These are phyloP conservation scores for Mayetiola destructor DNA, from an alignment of 2,888 invertebrate species.

Conservation along the genomic window DNA sequence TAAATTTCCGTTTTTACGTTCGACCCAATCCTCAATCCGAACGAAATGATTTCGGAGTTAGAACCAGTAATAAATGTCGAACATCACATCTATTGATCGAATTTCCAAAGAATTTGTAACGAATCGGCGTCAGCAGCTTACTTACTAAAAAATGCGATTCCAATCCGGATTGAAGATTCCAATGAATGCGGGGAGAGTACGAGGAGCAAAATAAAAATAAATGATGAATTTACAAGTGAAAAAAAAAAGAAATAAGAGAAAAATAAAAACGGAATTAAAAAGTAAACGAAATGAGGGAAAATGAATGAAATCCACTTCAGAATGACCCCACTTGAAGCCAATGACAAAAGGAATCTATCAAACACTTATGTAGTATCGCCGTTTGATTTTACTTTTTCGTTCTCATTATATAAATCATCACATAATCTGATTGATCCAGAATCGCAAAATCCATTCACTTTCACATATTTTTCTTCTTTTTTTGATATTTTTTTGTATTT, in stretches of 20 bases:
- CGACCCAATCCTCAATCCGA: not conserved
- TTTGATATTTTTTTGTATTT: too few species aligned
- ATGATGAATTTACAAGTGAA: not conserved
- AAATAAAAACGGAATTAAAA: not conserved
- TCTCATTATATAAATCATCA: slow-evolving; percentile 6
- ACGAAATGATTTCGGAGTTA: slow-evolving; percentile 2
- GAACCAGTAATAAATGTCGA: too few species aligned
- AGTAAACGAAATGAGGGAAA: not conserved
- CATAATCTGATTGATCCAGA: slow-evolving; percentile 12
- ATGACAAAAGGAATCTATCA: slow-evolving; percentile 8
- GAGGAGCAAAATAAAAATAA: not conserved
- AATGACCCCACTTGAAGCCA: not conserved
- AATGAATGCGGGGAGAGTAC: too few species aligned
- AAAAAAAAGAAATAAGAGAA: not conserved
- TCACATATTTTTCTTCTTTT: not conserved
- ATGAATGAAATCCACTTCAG: not conserved
- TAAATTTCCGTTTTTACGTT: not conserved
- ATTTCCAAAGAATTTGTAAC: too few species aligned
- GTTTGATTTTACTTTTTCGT: not conserved
- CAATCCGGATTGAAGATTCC: too few species aligned
- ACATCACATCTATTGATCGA: too few species aligned
- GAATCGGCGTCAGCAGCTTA: too few species aligned
- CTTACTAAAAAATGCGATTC: too few species aligned
- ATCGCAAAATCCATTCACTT: too few species aligned
- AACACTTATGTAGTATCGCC: not conserved